phyloP scores from a whole-genome alignment of 2,797 vertebrate genomes.

The Phaenicophaeus curvirostris region DNA sequence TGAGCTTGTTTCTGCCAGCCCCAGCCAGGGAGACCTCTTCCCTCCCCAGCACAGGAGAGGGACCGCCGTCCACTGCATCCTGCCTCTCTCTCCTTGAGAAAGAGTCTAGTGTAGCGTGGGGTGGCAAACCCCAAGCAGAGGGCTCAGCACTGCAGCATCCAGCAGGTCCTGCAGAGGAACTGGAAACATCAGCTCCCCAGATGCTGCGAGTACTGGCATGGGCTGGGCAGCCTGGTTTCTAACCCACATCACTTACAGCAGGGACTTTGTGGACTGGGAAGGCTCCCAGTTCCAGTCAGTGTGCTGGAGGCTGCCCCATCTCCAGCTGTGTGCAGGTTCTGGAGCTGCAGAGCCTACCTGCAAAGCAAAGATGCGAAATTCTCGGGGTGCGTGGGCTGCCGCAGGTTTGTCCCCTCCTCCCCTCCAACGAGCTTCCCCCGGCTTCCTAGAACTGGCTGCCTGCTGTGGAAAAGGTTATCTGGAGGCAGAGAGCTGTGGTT shows the following conservation, averaged over 20 bases:
- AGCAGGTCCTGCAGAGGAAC: too few relatives aligned
- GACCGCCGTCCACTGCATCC: neutral
- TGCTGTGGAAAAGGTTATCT: neutral
- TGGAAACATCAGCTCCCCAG: neutral
- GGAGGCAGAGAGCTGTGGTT: neutral
- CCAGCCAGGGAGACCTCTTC: accelerated
- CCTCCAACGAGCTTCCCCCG: neutral
- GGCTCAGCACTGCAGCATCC: neutral
- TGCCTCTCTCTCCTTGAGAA: neutral
- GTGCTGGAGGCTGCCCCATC: neutral
- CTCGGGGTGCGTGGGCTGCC: neutral
- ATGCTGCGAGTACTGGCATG: accelerated
- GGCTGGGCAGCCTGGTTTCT: neutral
- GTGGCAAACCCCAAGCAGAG: too few relatives aligned
- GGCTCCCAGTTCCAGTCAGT: neutral
- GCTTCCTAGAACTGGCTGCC: neutral
- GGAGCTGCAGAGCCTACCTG: neutral
- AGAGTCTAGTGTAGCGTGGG: too few relatives aligned
- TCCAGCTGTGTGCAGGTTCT: neutral
- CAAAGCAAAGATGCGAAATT: neutral
- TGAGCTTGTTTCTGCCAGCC: neutral
- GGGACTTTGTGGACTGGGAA: too few relatives aligned
- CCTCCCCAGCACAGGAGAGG: accelerated
- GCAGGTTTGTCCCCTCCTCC: accelerated
- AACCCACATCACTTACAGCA: accelerated